Evolutionary conservation across 2,888 invertebrate species (phyloP).

Genomic region (Drosophila flavopinicola): DNA sequence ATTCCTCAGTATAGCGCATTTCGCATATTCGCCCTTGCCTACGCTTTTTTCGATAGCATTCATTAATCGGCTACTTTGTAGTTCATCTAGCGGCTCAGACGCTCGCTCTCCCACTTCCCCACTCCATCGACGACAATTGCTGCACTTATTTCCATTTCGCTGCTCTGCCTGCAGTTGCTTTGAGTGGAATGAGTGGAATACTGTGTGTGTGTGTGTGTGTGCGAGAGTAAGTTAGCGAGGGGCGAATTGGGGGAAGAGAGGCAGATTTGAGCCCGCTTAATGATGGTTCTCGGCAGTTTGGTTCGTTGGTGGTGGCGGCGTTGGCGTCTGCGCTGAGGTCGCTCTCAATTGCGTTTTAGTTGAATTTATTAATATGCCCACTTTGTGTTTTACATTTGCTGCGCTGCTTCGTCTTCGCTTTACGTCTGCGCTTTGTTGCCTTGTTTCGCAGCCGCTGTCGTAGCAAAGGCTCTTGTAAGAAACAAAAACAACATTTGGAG

Average conservation of each 20-base stretch:
- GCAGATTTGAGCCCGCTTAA: slow-evolving; percentile 71
- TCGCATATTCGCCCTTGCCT: slow-evolving; percentile 5
- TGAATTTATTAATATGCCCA: slow-evolving; percentile 69
- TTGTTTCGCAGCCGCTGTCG: slow-evolving; percentile 50
- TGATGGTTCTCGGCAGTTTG: slow-evolving; percentile 54
- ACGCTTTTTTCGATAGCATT: slow-evolving; percentile 25
- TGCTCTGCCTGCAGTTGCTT: slow-evolving; percentile 37
- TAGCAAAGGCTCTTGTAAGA: slow-evolving; percentile 55
- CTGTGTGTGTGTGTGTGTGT: slow-evolving; percentile 8
- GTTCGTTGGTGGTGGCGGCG: slow-evolving; percentile 31
- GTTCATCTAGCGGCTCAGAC: slow-evolving; percentile 38
- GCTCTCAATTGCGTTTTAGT: slow-evolving; percentile 69
- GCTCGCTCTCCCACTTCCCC: slow-evolving; percentile 23
- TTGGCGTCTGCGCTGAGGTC: slow-evolving; percentile 52
- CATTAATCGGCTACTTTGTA: slow-evolving; percentile 50
- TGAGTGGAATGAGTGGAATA: slow-evolving; percentile 41
- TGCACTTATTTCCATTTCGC: slow-evolving; percentile 68
- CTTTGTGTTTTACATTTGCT: slow-evolving; percentile 45
- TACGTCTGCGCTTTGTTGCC: slow-evolving; percentile 52
- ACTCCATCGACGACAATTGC: slow-evolving; percentile 48
- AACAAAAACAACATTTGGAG: slow-evolving; percentile 72
- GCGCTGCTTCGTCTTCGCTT: slow-evolving; percentile 26
- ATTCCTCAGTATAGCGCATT: slow-evolving; percentile 16
- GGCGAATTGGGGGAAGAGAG: slow-evolving; percentile 38
- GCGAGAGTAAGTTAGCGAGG: slow-evolving; percentile 3